Base-by-base conservation (phyloP, 2,888 invertebrate species). In the Rhagophthalmus giganteus region DNA sequence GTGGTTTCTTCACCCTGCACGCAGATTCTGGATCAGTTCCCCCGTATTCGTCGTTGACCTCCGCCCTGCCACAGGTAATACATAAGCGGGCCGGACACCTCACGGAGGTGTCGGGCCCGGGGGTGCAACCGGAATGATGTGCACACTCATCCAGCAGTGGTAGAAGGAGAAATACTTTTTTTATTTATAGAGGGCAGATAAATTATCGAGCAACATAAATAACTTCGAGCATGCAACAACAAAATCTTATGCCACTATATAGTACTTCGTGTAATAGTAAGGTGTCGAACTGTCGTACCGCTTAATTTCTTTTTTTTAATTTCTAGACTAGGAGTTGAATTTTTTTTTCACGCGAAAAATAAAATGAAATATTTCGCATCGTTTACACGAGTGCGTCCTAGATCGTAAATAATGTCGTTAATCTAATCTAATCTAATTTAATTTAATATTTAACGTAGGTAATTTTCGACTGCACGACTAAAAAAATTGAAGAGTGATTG, bases 1-100 rank as follows among this genome's bases (percentile, higher is more conserved):
- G 73, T 54, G 73, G 73, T 57, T 76, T 76, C 65, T 74, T 75
- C 62, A 72, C 71, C 63, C 74, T 73, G 62, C 38, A 57, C 45
- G 51, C 46, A 54, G 55, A 54, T 27, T 59, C 55, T 35, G 52
- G 32, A 52, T 60, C 46, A 51, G 46, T 53, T 47, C 50, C 38
- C 33, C 49, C 35, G 38, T 49, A 48, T 35, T 57, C 54, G 41
- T 56, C 59, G 50, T 51, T 42, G 27, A 57, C 56, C 34, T 60
- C 60, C 53, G 53, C 57, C 57, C 60, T 60, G 54, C 34, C 44
- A 59, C 42, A 58, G 49, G 47, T 53, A 45, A 55, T 27, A 53
- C 13, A 48, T 56, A 15, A 56, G 56, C 53, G 46, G 41, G 44
- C 39, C 54, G 25, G 14, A 48, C 32, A 39, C 38, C 37, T 28